These are phyloP conservation scores for Pao palembangensis DNA, from an alignment of 2,113 vertebrate species.

Conservation along the genomic window DNA sequence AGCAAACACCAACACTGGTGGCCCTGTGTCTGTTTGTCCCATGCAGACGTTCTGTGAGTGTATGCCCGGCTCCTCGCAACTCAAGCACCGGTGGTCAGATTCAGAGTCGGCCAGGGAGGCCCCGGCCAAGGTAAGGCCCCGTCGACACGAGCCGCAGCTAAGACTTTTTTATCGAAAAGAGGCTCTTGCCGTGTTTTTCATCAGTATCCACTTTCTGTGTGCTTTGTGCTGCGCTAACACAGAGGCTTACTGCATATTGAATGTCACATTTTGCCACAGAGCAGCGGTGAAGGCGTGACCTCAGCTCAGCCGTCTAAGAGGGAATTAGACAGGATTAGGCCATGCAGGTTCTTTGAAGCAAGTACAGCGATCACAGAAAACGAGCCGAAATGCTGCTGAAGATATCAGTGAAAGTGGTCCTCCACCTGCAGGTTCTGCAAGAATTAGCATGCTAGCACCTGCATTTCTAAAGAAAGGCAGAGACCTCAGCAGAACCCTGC, in stretches of 20 bases:
- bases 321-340: slow-evolving; percentile 42
- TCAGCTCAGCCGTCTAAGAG: slow-evolving; percentile 31
- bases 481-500: slow-evolving; percentile 9
- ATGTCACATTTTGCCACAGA: slow-evolving; percentile 37
- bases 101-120: slow-evolving; percentile 76
- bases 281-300: slow-evolving; percentile 26
- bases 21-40: slow-evolving; percentile 68
- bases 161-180: too few relatives aligned
- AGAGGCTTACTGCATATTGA: slow-evolving; percentile 49
- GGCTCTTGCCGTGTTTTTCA: too few relatives aligned
- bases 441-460: not conserved
- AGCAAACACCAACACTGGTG: slow-evolving; percentile 62
- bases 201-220: not conserved
- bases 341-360: slow-evolving; percentile 30
- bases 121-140: slow-evolving; percentile 75
- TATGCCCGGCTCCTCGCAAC: slow-evolving; percentile 76
- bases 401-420: not conserved
- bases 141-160: not conserved
- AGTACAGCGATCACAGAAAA: slow-evolving; percentile 1
- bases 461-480: not conserved
- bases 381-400: too few relatives aligned
- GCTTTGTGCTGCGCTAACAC: not conserved
- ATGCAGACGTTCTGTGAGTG: slow-evolving; percentile 80
- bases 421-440: slow-evolving; percentile 12
- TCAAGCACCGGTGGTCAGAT: slow-evolving; percentile 80